A percentile compares a stretch with the other conserved stretches of the same genome.
phyloP scores from a whole-genome alignment of 2,797 vertebrate genomes.

The Danio albolineatus region DNA sequence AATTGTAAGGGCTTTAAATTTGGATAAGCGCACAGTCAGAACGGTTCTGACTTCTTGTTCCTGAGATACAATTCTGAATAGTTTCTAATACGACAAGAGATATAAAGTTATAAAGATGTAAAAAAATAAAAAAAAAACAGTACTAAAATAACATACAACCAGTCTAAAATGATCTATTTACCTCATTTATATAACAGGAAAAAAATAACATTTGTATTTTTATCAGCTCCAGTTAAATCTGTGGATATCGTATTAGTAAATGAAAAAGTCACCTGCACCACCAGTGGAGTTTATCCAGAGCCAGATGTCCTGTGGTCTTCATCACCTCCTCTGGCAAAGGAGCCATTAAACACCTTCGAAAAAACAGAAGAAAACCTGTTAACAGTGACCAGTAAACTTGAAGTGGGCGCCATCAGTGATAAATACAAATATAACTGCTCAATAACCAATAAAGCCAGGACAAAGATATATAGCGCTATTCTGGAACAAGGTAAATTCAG shows the following conservation, averaged over 20 bases:
- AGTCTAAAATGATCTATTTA: too few species aligned
- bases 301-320: conserved; percentile 66
- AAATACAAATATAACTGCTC: conserved; percentile 57
- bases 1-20: too few species aligned
- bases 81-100: too few species aligned
- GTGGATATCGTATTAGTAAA: conserved; percentile 45
- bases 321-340: neutral
- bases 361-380: conserved; percentile 47
- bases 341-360: rapidly evolving
- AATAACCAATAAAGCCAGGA: conserved; percentile 22
- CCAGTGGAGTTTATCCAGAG: conserved; percentile 60
- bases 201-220: too few species aligned
- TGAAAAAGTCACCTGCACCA: conserved; percentile 59
- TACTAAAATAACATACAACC: too few species aligned
- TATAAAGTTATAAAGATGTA: too few species aligned
- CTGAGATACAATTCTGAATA: too few species aligned
- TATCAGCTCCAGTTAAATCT: conserved; percentile 55
- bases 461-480: neutral
- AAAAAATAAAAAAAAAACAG: too few species aligned
- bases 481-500: conserved; percentile 42
- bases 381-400: conserved; percentile 60
- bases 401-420: rapidly evolving
- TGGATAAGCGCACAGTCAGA: too few species aligned
- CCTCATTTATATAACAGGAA: too few species aligned
- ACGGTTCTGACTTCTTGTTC: too few species aligned